A percentile compares a stretch with the other conserved stretches of the same genome.
phyloP scores from a whole-genome alignment of 2,888 invertebrate species.

The Bugula neritina region DNA sequence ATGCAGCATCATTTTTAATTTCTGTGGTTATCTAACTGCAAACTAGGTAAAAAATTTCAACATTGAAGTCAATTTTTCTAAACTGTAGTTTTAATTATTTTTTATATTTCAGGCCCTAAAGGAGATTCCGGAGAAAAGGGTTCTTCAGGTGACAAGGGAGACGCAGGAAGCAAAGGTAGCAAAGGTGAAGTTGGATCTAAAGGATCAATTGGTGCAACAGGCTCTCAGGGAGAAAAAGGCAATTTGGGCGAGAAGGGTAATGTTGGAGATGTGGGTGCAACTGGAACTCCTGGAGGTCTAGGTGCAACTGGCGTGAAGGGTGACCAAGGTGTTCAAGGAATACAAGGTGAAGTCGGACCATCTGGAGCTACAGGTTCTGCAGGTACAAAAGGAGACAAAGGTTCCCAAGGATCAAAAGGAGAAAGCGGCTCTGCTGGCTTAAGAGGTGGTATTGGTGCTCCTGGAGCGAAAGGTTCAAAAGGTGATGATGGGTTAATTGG shows the following conservation, averaged over 20 bases:
- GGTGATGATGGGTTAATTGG: constrained; percentile 26
- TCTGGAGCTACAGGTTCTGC: constrained; percentile 28
- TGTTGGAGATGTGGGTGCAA: neutral
- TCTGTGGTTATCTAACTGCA: no score
- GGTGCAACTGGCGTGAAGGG: constrained; percentile 30
- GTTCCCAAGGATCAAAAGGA: neutral
- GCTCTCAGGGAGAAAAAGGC: constrained; percentile 21
- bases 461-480: constrained; percentile 28
- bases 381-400: constrained; percentile 8
- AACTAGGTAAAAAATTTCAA: no score
- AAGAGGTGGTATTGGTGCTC: constrained; percentile 28
- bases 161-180: neutral
- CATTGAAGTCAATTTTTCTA: no score
- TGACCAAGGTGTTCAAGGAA: constrained; percentile 27
- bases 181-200: constrained; percentile 24
- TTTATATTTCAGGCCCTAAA: neutral
- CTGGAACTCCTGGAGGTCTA: constrained; percentile 28
- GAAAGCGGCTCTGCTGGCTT: constrained; percentile 27
- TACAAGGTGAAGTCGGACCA: constrained; percentile 5
- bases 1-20: no score
- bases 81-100: neutral
- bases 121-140: neutral
- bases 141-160: neutral
- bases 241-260: neutral
- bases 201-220: constrained; percentile 21